phyloP scores from a whole-genome alignment of 92 coral and sea anemone genomes.

The Parazoanthus swiftii region DNA sequence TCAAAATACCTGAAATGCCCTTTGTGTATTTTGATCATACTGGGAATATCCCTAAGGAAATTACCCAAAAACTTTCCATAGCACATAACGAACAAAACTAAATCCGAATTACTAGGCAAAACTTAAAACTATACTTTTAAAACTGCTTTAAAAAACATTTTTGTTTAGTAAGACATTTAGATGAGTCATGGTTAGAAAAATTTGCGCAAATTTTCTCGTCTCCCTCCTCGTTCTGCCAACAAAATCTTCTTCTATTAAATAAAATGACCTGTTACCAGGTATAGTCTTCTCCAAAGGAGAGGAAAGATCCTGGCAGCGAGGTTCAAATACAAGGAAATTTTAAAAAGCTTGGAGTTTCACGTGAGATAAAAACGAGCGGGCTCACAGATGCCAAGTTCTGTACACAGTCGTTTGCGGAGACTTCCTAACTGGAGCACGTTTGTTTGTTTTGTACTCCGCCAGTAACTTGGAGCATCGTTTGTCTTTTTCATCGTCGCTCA shows the following conservation, averaged over 20 bases:
- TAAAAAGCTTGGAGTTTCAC: not conserved
- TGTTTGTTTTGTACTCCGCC: conserved; percentile 87
- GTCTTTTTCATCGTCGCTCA: conserved; percentile 79
- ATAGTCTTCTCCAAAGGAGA: not conserved
- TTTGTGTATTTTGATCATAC: too few relatives aligned
- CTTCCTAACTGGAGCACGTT: conserved; percentile 52
- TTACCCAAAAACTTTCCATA: too few relatives aligned
- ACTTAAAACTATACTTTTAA: too few relatives aligned
- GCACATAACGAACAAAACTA: too few relatives aligned
- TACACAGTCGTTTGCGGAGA: conserved; percentile 70
- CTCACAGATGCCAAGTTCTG: conserved; percentile 84
- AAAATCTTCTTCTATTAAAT: not conserved
- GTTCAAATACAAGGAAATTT: too few relatives aligned
- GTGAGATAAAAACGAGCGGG: not conserved
- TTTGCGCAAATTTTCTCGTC: too few relatives aligned
- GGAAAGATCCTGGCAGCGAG: not conserved
- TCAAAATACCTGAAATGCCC: too few relatives aligned
- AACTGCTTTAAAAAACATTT: not conserved
- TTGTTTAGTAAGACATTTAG: not conserved
- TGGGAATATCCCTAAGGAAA: too few relatives aligned
- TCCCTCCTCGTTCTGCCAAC: not conserved
- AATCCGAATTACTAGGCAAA: too few relatives aligned
- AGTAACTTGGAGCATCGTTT: conserved; percentile 85
- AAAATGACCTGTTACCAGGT: not conserved
- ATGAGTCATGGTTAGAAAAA: too few relatives aligned